Percentiles rank a stretch among this genome's conserved stretches.
Conservation (phyloP, 2,797 vertebrate genomes). For the Poecilia wingei region DNA sequence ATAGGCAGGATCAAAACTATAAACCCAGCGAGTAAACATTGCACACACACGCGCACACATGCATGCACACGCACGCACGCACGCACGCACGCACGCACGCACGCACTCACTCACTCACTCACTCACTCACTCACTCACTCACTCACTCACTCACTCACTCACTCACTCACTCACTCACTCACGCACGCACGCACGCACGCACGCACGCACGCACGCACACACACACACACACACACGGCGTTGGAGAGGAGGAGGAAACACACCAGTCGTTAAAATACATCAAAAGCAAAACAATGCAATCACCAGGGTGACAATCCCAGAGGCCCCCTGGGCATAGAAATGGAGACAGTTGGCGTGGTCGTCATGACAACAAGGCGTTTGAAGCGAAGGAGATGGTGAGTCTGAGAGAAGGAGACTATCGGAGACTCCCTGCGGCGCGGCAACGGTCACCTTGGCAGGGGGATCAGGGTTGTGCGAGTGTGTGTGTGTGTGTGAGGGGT, state of each 20-base stretch:
- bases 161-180: too few relatives aligned
- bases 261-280: conserved; percentile 21
- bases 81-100: too few relatives aligned
- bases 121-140: too few relatives aligned
- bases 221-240: conserved; percentile 7
- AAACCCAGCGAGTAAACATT: conserved; percentile 11
- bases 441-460: conserved; percentile 51
- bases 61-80: too few relatives aligned
- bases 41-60: conserved; percentile 6
- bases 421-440: conserved; percentile 34
- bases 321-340: conserved; percentile 43
- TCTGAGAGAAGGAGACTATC: conserved; percentile 1
- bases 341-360: conserved; percentile 46
- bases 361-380: conserved; percentile 73
- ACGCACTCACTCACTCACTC: too few relatives aligned
- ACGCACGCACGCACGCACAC: too few relatives aligned
- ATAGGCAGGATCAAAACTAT: conserved; percentile 1
- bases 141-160: too few relatives aligned
- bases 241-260: conserved; percentile 1
- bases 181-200: too few relatives aligned
- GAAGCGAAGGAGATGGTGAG: conserved; percentile 51
- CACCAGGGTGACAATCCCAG: conserved; percentile 29
- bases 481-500: conserved; percentile 6
- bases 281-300: conserved; percentile 41
- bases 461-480: conserved; percentile 18